phyloP scores from a whole-genome alignment of 2,888 invertebrate genomes.

The Dryomyza anilis region DNA sequence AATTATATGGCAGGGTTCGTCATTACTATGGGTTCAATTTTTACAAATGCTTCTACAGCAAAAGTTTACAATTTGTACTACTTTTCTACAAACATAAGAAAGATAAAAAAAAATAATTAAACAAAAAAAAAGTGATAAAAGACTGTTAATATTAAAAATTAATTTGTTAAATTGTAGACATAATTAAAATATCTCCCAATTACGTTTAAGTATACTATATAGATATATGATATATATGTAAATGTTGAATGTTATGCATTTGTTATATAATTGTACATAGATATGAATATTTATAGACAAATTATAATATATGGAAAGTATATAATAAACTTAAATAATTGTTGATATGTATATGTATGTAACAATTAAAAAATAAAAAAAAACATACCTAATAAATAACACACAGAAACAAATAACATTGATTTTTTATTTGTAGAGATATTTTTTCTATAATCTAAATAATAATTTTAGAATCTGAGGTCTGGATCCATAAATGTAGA shows the following conservation, averaged over 20 bases:
- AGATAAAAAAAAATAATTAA: constrained; percentile 11
- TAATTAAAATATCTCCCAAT: constrained; percentile 5
- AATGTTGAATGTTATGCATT: constrained; percentile 40
- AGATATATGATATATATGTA: constrained; percentile 29
- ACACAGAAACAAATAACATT: background rate
- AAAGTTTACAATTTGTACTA: constrained; percentile 7
- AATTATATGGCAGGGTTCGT: too few relatives aligned
- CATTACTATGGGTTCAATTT: background rate
- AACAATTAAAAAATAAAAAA: background rate
- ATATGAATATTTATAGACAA: constrained; percentile 20
- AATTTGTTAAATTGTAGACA: constrained; percentile 32
- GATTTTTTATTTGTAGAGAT: background rate
- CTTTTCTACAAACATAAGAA: constrained; percentile 16
- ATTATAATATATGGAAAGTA: constrained; percentile 5
- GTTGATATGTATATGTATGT: constrained; percentile 3
- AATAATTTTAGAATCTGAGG: too few relatives aligned
- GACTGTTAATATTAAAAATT: constrained; percentile 49
- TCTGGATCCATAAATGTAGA: too few relatives aligned
- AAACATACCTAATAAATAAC: background rate
- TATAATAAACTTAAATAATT: background rate
- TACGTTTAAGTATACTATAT: constrained; percentile 29
- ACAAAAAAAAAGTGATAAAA: constrained; percentile 49
- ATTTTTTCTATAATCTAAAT: too few relatives aligned
- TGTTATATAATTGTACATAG: constrained; percentile 36
- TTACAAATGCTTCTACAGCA: background rate